These are phyloP conservation scores for Julus scanicus DNA, from an alignment of 2,888 invertebrate genomes.

Conservation along the genomic window DNA sequence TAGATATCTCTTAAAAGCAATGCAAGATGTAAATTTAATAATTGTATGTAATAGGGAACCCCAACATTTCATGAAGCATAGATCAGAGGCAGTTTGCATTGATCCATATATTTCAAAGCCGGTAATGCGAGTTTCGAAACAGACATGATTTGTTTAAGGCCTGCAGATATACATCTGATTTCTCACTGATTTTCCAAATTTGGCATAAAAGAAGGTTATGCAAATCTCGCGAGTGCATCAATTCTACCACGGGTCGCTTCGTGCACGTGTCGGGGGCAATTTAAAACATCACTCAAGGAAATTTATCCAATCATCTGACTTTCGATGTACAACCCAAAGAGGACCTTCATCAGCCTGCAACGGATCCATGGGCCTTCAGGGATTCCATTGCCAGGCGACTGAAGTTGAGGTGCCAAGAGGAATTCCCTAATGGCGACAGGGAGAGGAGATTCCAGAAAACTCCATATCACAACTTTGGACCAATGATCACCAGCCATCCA, in stretches of 20 bases:
- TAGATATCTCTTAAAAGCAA: no score
- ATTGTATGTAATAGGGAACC: no score
- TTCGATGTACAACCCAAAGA: slow-evolving; percentile 3
- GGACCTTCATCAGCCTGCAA: not conserved
- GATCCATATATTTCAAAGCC: no score
- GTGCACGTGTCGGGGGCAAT: not conserved
- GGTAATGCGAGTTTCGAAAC: no score
- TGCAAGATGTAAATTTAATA: no score
- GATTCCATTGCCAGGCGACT: not conserved
- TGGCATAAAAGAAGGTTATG: no score
- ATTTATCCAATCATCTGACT: slow-evolving; percentile 20
- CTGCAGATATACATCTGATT: no score
- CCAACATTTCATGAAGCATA: no score
- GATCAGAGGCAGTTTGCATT: no score
- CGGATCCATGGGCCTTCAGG: not conserved
- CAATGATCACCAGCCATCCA: not conserved
- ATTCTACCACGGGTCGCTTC: not conserved
- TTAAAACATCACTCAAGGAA: not conserved
- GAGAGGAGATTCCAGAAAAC: not conserved
- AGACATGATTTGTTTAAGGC: no score
- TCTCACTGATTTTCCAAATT: no score
- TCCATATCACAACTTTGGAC: not conserved
- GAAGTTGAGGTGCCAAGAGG: not conserved
- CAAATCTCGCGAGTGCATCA: no score
- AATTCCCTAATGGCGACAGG: not conserved